Base-by-base conservation (phyloP, 92 coral and sea anemone genomes). In the Zoanthus gigantus region DNA sequence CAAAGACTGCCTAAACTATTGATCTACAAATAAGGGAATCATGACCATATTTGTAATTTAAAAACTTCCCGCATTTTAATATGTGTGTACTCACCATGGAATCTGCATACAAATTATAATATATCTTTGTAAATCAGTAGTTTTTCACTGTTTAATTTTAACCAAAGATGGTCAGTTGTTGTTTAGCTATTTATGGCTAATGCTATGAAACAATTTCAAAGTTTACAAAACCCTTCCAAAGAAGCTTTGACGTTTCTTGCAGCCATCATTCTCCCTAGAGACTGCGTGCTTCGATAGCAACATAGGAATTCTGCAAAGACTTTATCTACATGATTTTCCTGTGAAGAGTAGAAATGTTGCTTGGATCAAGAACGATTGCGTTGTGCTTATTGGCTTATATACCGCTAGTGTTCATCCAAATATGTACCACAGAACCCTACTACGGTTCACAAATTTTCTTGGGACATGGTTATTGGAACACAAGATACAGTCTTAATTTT, bases 391-490 rank as follows among this genome's bases (percentile, higher is more conserved):
- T 45, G 31, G 23, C 53, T 32, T 50, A 6, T 29, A 46, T 84
- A 44, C 75, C 46, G 29, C 45, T 18, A 13, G 14, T 65, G 5
- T 45, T 18, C 12, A 9, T 88, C 53, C 68, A 69, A 3, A 54
- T 16, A 69, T 72, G 80, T 12, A 32, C 60, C 17, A 79, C 92
- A 8, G 61, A 10, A 6, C 99, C 98, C 0, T 12, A 31, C 53
- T 92, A 93, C 72, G 94, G 92, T 1, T 0, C 67, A 18, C 82
- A 76, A 16, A 0, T 0, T 11, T 93, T 90, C 75, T 83, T 89
- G 45, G 99, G 99, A 2, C 11, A 84, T 85, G 0, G 68, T 0
- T 96, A 96, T 78, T 96, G 99, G 99, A 95, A 95, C 42, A 71
- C 7, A 10, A 95, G 98, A 17, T 96, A 95, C 77, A 60, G 88